A percentile compares a stretch with the other conserved stretches of the same genome.
These are phyloP conservation scores for Ormia ochracea DNA, from an alignment of 2,888 invertebrate species.

Conservation along the genomic window DNA sequence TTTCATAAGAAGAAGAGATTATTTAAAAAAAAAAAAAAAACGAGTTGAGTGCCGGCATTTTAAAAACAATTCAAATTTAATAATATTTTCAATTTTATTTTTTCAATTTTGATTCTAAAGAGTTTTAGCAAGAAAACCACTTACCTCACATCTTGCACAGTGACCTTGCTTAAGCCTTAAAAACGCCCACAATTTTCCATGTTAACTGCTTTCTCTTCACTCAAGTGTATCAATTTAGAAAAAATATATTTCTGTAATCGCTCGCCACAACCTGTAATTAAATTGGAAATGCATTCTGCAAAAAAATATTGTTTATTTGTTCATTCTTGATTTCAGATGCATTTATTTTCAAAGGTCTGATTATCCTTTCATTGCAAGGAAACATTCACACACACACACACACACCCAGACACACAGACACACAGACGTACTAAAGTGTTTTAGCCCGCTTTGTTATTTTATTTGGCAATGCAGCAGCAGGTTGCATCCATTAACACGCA, in stretches of 20 bases:
- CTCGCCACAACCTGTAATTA: slow-evolving; percentile 54
- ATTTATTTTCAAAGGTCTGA: slow-evolving; percentile 38
- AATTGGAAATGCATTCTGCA: slow-evolving; percentile 59
- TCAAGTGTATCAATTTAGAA: slow-evolving; percentile 9
- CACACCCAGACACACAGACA: background rate
- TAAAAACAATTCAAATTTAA: too few relatives aligned
- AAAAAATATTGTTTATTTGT: slow-evolving; percentile 19
- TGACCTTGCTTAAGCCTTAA: slow-evolving; percentile 51
- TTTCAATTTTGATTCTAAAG: background rate
- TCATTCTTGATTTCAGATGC: background rate
- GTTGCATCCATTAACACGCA: slow-evolving; percentile 61
- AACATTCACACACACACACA: slow-evolving; percentile 5
- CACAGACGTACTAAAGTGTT: background rate
- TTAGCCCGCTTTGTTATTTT: background rate
- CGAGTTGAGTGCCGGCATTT: too few relatives aligned
- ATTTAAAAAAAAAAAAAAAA: too few relatives aligned
- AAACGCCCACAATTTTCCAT: slow-evolving; percentile 36
- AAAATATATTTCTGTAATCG: slow-evolving; percentile 48
- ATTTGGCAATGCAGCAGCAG: slow-evolving; percentile 47
- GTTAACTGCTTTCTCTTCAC: background rate
- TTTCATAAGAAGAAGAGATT: too few relatives aligned
- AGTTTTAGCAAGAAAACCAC: slow-evolving; percentile 42
- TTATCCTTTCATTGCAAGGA: slow-evolving; percentile 55
- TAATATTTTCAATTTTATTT: background rate
- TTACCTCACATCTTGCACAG: slow-evolving; percentile 49